These are phyloP conservation scores for Ephydatia muelleri DNA, from an alignment of 37 sponge, comb jelly and placozoan species.

Conservation along the genomic window DNA sequence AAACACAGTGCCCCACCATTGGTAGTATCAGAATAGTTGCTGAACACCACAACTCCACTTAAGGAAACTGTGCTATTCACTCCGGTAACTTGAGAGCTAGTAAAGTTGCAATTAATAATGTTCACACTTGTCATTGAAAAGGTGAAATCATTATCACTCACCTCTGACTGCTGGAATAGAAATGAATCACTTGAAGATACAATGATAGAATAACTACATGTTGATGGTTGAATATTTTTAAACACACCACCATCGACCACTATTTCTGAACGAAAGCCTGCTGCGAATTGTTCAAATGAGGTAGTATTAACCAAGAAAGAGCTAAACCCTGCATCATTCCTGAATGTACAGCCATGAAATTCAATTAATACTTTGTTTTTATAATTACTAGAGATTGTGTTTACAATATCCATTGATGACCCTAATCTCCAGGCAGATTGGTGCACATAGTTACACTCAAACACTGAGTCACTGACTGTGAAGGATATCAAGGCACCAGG, in stretches of 20 bases:
- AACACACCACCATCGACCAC: background rate
- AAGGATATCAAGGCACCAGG: background rate
- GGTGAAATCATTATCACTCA: background rate
- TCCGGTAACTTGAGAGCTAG: background rate
- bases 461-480: background rate
- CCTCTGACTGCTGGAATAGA: background rate
- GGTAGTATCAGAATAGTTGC: background rate
- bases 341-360: background rate
- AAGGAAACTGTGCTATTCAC: background rate
- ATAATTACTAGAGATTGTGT: background rate
- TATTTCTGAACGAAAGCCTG: background rate
- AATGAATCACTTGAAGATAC: background rate
- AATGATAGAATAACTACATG: background rate
- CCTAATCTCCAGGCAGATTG: background rate
- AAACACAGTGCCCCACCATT: background rate
- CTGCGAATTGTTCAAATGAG: background rate
- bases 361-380: background rate
- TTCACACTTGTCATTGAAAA: background rate
- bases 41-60: background rate
- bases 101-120: background rate
- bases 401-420: background rate
- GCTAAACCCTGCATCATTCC: background rate
- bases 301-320: background rate
- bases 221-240: background rate
- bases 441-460: background rate